Evolutionary conservation across 2,888 invertebrate species (phyloP), one percentile per base, ranked within the genome.

Genomic region (Thecophora atra): DNA sequence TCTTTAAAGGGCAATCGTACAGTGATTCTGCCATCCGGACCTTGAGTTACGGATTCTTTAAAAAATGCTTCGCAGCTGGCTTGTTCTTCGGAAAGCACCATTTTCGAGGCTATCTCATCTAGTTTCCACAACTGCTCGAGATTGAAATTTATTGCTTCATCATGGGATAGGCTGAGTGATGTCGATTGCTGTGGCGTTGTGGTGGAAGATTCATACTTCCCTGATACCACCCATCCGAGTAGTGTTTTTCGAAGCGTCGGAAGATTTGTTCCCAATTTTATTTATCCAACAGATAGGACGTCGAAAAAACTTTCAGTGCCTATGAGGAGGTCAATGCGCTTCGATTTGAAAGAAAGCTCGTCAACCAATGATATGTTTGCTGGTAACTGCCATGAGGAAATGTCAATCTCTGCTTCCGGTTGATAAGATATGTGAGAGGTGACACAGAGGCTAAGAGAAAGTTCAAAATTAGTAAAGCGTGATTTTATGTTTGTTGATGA

Each of bases 221-320:
- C 30, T 30, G 30, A 30, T 30, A 30, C 30, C 30, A 30, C 4
- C 30, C 30, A 30, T 6, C 30, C 30, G 8, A 30, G 30, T 8
- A 30, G 8, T 4, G 30, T 30, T 30, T 30, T 30, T 8, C 8
- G 8, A 30, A 30, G 30, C 8, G 4, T 30, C 4, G 30, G 8
- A 30, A 30, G 8, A 8, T 30, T 30, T 4, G 4, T 30, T 30
- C 30, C 30, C 8, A 30, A 8, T 21, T 75, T 75, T 17, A 77
- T 73, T 71, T 77, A 74, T 3, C 74, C 77, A 26, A 76, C 73
- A 15, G 74, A 62, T n/a, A 78, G 52, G 24, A 76, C 63, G 58
- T 76, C 75, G 24, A 58, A 58, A 58, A 58, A 58, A 2, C 69
- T 71, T 64, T 76, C 76, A 0, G 77, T 76, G 17, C 75, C 76